Evolutionary conservation across 2,113 vertebrate genomes (phyloP).

Genomic region (Thamnaconus septentrionalis): DNA sequence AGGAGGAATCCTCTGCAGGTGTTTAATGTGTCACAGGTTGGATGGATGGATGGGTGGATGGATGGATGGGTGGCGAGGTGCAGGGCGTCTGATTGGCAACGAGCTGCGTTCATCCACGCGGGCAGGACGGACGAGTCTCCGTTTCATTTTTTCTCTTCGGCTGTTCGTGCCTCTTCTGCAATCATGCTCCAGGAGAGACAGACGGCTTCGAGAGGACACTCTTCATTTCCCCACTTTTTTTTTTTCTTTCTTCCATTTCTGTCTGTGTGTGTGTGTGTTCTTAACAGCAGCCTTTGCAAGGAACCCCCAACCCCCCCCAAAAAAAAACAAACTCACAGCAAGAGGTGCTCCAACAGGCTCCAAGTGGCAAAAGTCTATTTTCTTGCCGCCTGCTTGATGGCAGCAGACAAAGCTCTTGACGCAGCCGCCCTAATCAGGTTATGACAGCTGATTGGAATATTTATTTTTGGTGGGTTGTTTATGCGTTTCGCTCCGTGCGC

Average conservation of each 20-base stretch:
- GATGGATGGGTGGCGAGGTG: constrained; percentile 14
- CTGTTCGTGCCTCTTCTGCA: constrained; percentile 43
- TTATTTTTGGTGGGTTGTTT: constrained; percentile 10
- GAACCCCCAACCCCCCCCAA: too few species aligned
- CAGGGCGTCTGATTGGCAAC: constrained; percentile 6
- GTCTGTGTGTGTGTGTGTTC: not conserved
- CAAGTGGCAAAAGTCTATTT: constrained; percentile 39
- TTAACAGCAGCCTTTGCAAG: constrained; percentile 40
- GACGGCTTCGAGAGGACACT: constrained; percentile 12
- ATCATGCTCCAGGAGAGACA: constrained; percentile 44
- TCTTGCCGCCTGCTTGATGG: constrained; percentile 3
- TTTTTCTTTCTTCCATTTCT: too few species aligned
- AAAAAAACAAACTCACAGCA: too few species aligned
- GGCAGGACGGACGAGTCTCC: constrained; percentile 26
- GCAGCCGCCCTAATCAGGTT: constrained; percentile 42
- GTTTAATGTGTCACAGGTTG: constrained; percentile 52
- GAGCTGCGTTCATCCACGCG: constrained; percentile 47
- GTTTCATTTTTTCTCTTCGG: constrained; percentile 32
- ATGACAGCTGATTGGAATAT: constrained; percentile 34
- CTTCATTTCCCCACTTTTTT: not conserved
- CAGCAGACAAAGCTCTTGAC: constrained; percentile 27
- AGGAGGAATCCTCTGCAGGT: constrained; percentile 45
- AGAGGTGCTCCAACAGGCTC: constrained; percentile 17
- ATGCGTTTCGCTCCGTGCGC: constrained; percentile 12
- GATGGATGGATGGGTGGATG: constrained; percentile 48